A percentile compares a stretch with the other conserved stretches of the same genome.
These are phyloP conservation scores for Eudemis profundana DNA, from an alignment of 2,888 invertebrate species.

Conservation along the genomic window DNA sequence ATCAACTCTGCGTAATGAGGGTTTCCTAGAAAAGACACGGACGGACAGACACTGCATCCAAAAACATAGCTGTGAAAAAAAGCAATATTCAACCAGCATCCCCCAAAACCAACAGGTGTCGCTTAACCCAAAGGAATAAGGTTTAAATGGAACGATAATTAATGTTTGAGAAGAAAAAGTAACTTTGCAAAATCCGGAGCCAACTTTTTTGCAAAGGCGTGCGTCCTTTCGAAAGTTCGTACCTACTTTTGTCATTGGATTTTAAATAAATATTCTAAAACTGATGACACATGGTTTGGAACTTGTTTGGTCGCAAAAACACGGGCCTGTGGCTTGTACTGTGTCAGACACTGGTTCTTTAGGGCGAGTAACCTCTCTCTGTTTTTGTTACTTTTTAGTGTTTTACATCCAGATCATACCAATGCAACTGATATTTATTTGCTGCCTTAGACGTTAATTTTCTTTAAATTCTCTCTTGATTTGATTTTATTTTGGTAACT, in stretches of 20 bases:
- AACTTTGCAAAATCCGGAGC: conserved; percentile 50
- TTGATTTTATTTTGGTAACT: too few relatives aligned
- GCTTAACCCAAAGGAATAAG: conserved; percentile 4
- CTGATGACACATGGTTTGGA: conserved; percentile 40
- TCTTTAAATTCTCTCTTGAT: too few relatives aligned
- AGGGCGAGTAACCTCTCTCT: neutral
- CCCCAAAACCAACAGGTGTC: conserved; percentile 1
- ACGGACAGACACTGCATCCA: conserved; percentile 57
- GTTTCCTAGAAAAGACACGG: conserved; percentile 68
- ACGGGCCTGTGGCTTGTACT: conserved; percentile 22
- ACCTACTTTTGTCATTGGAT: conserved; percentile 46
- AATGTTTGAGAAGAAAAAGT: conserved; percentile 23
- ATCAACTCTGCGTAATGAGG: conserved; percentile 64
- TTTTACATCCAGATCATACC: neutral
- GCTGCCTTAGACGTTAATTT: too few relatives aligned
- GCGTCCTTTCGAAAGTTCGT: conserved; percentile 48
- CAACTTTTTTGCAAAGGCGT: conserved; percentile 60
- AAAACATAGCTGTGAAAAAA: conserved; percentile 56
- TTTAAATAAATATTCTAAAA: conserved; percentile 40
- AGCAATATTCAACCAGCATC: conserved; percentile 40
- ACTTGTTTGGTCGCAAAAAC: conserved; percentile 30
- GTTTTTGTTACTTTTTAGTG: conserved; percentile 5
- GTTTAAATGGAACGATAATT: neutral
- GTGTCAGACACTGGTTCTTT: conserved; percentile 22
- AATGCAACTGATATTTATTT: neutral